Conservation (phyloP, 2,888 invertebrate genomes). For the Drosophila pseudotakahashii region DNA sequence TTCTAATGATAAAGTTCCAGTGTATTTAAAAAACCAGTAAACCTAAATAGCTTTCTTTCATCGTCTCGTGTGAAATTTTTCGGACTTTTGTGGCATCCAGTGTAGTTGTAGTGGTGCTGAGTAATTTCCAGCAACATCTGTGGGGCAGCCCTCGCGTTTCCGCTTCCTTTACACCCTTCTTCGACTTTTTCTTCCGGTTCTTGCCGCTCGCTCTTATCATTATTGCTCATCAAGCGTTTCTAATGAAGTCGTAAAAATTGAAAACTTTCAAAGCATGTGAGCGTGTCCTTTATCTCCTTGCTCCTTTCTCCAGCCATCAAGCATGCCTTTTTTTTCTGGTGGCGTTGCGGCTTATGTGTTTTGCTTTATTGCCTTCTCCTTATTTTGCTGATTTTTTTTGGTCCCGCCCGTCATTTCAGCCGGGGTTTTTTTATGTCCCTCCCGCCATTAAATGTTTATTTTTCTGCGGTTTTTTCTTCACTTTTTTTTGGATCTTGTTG, state of each 20-base stretch:
- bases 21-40: background rate
- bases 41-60: background rate
- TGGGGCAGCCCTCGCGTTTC: constrained; percentile 24
- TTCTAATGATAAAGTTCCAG: background rate
- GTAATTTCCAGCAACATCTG: constrained; percentile 57
- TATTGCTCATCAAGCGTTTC: constrained; percentile 79
- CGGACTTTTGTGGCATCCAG: background rate
- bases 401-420: constrained; percentile 18
- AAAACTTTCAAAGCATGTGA: constrained; percentile 69
- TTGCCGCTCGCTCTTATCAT: constrained; percentile 53
- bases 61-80: background rate
- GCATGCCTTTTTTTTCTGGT: constrained; percentile 16
- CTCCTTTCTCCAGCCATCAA: constrained; percentile 40
- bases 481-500: constrained; percentile 6
- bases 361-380: constrained; percentile 32
- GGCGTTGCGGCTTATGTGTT: constrained; percentile 37
- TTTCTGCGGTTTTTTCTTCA: constrained; percentile 30
- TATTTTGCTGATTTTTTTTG: constrained; percentile 24
- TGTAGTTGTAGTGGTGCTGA: constrained; percentile 27
- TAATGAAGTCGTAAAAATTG: constrained; percentile 80
- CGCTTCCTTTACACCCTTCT: constrained; percentile 14
- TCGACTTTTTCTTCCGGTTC: constrained; percentile 3
- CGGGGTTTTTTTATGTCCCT: constrained; percentile 15
- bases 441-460: constrained; percentile 40
- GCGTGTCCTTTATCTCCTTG: constrained; percentile 38